Evolutionary conservation across 2,888 invertebrate species (phyloP).

Genomic region (Oscheius sp.): DNA sequence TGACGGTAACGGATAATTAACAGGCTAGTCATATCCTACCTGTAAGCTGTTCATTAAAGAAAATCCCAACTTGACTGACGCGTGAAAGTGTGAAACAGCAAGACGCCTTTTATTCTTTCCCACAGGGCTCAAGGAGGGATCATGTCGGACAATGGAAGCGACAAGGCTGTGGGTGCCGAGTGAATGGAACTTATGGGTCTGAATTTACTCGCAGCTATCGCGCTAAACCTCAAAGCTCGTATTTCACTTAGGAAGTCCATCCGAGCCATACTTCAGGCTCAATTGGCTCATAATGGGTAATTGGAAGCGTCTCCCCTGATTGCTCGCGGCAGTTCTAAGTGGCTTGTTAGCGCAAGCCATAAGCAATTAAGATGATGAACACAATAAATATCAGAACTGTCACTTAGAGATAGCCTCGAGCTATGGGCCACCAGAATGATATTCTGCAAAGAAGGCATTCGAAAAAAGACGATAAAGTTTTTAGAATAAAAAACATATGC

Average conservation of each 20-base stretch:
- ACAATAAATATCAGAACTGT: constrained; percentile 20
- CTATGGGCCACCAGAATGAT: neutral
- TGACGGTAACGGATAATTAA: constrained; percentile 23
- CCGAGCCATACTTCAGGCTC: constrained; percentile 33
- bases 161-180: too few species aligned
- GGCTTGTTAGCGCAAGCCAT: constrained; percentile 35
- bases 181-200: neutral
- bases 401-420: neutral
- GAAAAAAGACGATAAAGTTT: neutral
- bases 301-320: constrained; percentile 36
- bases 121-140: too few species aligned
- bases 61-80: neutral
- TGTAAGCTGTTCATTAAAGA: neutral
- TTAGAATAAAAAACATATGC: neutral
- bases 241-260: constrained; percentile 32
- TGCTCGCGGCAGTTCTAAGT: constrained; percentile 31
- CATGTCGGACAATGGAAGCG: too few species aligned
- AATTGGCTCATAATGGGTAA: constrained; percentile 36
- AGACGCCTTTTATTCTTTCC: too few species aligned
- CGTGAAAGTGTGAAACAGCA: too few species aligned
- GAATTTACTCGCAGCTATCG: constrained; percentile 6
- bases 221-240: constrained; percentile 11
- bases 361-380: constrained; percentile 30
- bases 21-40: neutral
- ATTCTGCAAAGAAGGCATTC: neutral